Conservation (phyloP, 2,113 vertebrate genomes). For the Muscicapa adusta region DNA sequence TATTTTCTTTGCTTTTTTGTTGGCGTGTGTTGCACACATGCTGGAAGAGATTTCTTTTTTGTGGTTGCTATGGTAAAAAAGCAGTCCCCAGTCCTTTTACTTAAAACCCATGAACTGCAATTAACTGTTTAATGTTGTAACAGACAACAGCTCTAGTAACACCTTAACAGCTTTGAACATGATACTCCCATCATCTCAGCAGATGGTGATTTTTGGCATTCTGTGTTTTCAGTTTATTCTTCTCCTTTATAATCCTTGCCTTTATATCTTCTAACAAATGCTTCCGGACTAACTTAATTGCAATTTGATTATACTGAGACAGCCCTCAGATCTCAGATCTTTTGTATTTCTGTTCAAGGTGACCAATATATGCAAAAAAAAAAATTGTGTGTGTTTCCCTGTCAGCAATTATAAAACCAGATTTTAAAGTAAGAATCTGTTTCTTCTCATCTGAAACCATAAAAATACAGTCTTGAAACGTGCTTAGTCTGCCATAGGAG, state of each 20-base stretch:
- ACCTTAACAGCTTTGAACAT: constrained; percentile 66
- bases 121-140: constrained; percentile 64
- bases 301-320: neutral
- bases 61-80: constrained; percentile 67
- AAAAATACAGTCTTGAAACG: neutral
- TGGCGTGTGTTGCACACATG: neutral
- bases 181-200: constrained; percentile 47
- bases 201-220: constrained; percentile 66
- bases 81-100: constrained; percentile 31
- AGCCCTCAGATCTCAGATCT: neutral
- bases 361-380: neutral
- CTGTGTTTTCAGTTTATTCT: constrained; percentile 53
- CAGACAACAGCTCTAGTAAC: constrained; percentile 63
- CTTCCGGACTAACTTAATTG: constrained; percentile 1
- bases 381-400: neutral
- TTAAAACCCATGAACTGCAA: constrained; percentile 54
- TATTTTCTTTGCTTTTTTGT: constrained; percentile 16
- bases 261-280: constrained; percentile 45
- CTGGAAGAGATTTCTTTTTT: constrained; percentile 43
- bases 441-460: neutral
- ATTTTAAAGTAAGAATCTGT: neutral
- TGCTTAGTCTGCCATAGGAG: neutral
- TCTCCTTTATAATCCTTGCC: constrained; percentile 33
- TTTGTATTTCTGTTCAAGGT: neutral
- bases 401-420: neutral